Conservation (phyloP, 2,888 invertebrate genomes). For the Gibbula magus region DNA sequence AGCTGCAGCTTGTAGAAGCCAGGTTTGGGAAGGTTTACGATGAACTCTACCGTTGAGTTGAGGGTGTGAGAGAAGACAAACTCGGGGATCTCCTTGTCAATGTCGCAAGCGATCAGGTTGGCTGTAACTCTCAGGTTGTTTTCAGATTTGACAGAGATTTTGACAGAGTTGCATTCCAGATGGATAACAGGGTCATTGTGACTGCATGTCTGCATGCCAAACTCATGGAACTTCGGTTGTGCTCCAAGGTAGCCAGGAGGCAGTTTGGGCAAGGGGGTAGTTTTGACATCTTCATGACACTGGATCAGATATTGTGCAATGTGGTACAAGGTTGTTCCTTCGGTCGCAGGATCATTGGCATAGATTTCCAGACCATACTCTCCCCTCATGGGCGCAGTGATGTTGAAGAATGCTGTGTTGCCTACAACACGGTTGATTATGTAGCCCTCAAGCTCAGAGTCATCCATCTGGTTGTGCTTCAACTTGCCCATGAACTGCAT, state of each 20-base stretch:
- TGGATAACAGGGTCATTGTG: slow-evolving; percentile 73
- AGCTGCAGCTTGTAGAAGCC: slow-evolving; percentile 75
- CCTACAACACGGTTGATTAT: slow-evolving; percentile 72
- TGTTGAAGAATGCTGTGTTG: slow-evolving; percentile 73
- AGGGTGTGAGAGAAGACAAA: slow-evolving; percentile 71
- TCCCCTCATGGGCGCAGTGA: slow-evolving; percentile 71
- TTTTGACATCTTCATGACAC: slow-evolving; percentile 70
- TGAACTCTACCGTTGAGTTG: slow-evolving; percentile 62
- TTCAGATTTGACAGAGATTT: slow-evolving; percentile 61
- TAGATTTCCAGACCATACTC: slow-evolving; percentile 75
- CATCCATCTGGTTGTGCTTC: slow-evolving; percentile 68
- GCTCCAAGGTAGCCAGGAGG: slow-evolving; percentile 74
- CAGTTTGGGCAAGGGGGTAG: slow-evolving; percentile 70
- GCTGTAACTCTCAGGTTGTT: slow-evolving; percentile 72
- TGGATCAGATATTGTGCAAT: slow-evolving; percentile 73
- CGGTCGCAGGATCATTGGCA: slow-evolving; percentile 72
- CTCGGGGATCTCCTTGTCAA: slow-evolving; percentile 66
- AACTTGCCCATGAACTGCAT: slow-evolving; percentile 75
- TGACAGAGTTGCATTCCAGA: slow-evolving; percentile 65
- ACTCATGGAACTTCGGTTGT: slow-evolving; percentile 72
- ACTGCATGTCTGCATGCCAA: slow-evolving; percentile 66
- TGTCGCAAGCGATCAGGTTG: slow-evolving; percentile 71
- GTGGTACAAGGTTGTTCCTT: slow-evolving; percentile 73
- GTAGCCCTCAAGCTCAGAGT: slow-evolving; percentile 71
- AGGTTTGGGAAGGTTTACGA: slow-evolving; percentile 63